Evolutionary conservation across 2,888 invertebrate species (phyloP).

Genomic region (Perizoma flavofasciatum): DNA sequence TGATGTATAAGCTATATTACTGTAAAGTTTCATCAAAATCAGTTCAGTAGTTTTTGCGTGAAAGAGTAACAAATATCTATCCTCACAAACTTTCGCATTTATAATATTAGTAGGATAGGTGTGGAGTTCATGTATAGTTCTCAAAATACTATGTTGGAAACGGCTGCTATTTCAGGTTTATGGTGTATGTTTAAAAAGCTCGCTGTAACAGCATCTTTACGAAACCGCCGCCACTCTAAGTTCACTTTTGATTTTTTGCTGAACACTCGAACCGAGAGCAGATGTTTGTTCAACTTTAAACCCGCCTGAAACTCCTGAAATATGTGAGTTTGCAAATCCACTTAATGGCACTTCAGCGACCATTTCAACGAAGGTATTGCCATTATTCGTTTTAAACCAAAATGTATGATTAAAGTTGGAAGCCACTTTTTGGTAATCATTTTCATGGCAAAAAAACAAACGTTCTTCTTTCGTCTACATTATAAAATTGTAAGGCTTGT

Average conservation of each 20-base stretch:
- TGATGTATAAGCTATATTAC: too few species aligned
- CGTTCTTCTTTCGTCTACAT: too few species aligned
- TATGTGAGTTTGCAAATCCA: constrained; percentile 30
- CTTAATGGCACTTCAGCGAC: constrained; percentile 22
- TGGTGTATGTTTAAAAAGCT: constrained; percentile 9
- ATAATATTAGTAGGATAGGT: too few species aligned
- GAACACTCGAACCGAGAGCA: constrained; percentile 23
- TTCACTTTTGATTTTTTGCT: constrained; percentile 36
- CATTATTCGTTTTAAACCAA: constrained; percentile 15
- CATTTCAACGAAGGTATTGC: constrained; percentile 17
- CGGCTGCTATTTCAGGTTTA: too few species aligned
- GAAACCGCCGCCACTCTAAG: constrained; percentile 31
- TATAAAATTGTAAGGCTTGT: too few species aligned
- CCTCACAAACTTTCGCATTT: too few species aligned
- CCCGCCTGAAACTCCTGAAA: constrained; percentile 24
- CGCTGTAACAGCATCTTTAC: constrained; percentile 22
- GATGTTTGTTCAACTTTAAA: constrained; percentile 34
- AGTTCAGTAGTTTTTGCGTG: too few species aligned
- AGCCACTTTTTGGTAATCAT: background rate
- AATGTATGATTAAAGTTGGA: constrained; percentile 15
- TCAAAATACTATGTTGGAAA: too few species aligned
- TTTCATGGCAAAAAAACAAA: too few species aligned
- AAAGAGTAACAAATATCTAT: too few species aligned
- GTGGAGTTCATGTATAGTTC: too few species aligned
- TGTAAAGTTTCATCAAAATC: too few species aligned